Percentiles rank a stretch among this genome's conserved stretches.
phyloP scores from a whole-genome alignment of 1,140 invertebrate genomes.

The Aphis gossypii region DNA sequence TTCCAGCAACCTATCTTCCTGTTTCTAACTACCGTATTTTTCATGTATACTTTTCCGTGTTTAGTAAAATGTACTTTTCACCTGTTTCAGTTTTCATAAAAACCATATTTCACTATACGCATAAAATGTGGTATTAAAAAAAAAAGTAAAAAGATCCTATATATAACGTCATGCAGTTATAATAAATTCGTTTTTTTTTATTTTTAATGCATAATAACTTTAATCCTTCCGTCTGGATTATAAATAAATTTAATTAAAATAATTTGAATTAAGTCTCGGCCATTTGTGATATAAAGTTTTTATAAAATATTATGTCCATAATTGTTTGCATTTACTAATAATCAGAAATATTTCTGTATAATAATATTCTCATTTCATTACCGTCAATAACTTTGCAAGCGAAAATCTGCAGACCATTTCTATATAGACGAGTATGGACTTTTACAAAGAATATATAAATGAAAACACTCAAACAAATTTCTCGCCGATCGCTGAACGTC shows the following conservation, averaged over 20 bases:
- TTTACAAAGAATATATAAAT: constrained; percentile 14
- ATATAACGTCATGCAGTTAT: neutral
- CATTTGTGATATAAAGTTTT: neutral
- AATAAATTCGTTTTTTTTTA: constrained; percentile 18
- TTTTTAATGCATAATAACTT: constrained; percentile 11
- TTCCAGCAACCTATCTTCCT: neutral
- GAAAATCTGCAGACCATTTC: neutral
- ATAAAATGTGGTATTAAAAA: constrained; percentile 6
- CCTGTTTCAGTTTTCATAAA: constrained; percentile 3
- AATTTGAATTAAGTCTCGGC: neutral
- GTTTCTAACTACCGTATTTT: neutral
- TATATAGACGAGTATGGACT: neutral
- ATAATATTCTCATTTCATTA: neutral
- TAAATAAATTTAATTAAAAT: constrained; percentile 37
- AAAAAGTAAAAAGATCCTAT: neutral
- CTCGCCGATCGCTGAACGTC: neutral
- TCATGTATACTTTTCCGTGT: neutral
- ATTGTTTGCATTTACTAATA: neutral
- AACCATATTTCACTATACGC: neutral
- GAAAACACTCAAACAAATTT: neutral
- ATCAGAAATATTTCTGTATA: neutral
- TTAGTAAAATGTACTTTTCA: neutral
- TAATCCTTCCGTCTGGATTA: constrained; percentile 25
- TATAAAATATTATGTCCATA: neutral
- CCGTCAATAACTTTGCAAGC: neutral